Conservation (phyloP, 2,797 vertebrate species). For the Poecilia gillii region DNA sequence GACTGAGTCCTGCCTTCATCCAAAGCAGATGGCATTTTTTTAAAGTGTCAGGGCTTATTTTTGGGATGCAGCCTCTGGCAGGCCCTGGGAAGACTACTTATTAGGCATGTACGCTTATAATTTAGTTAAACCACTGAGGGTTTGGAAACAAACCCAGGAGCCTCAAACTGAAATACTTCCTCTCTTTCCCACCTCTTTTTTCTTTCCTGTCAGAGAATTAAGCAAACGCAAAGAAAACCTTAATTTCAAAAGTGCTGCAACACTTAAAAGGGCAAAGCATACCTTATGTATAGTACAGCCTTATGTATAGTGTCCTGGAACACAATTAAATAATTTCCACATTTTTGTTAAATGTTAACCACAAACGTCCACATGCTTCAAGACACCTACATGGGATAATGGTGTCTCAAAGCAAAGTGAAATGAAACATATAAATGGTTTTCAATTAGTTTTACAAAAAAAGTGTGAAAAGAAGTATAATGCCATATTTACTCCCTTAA, state of each 20-base stretch:
- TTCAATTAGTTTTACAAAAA: background rate
- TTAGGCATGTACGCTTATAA: slow-evolving; percentile 77
- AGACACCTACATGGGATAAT: background rate
- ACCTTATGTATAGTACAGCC: background rate
- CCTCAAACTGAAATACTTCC: slow-evolving; percentile 65
- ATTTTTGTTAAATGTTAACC: background rate
- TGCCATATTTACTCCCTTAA: background rate
- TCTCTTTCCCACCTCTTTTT: slow-evolving; percentile 35
- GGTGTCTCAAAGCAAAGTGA: background rate
- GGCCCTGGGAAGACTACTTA: slow-evolving; percentile 75
- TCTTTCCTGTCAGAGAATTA: slow-evolving; percentile 48
- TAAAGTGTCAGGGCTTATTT: slow-evolving; percentile 80
- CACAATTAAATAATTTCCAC: background rate
- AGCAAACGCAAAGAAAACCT: background rate
- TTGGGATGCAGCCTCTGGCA: slow-evolving; percentile 77
- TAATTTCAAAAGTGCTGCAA: background rate
- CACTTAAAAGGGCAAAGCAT: background rate
- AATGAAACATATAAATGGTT: background rate
- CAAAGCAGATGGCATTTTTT: slow-evolving; percentile 80
- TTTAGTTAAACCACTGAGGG: slow-evolving; percentile 76
- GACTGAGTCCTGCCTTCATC: slow-evolving; percentile 70
- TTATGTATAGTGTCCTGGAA: background rate
- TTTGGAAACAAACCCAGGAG: slow-evolving; percentile 74
- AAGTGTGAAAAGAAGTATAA: background rate
- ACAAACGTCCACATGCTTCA: background rate